Evolutionary conservation across 1,140 invertebrate genomes (phyloP), one percentile per base, ranked within the genome.

Genomic region (Planococcus citri): DNA sequence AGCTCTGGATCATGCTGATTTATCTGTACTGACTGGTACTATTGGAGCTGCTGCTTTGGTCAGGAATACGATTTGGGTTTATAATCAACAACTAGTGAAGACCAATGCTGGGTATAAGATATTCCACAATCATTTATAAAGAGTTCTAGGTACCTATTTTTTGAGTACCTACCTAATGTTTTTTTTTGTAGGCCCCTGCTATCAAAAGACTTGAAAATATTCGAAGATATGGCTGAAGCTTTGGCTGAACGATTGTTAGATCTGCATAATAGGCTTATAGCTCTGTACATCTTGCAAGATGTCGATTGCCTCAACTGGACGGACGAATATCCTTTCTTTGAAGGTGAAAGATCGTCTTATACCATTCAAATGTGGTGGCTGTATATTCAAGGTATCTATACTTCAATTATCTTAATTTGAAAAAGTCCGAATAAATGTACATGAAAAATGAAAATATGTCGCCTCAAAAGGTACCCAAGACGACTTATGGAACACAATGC

Each of bases 291-390:
- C 37, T 77, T 91, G 10, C 90, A 91, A 75, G 89, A 91, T 77
- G 84, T 86, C 0, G 86, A 88, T 57, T 88, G 86, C 10, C 78
- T 89, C 12, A 82, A 82, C 75, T 90, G 84, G 88, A 84, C 83
- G 73, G 83, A 78, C 71, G 76, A 77, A 4, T 83, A 82, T 70
- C 78, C 81, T 1, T 87, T 84, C 74, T 86, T 80, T 73, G 87
- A 88, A 76, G 85, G 82, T 9, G 87, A 89, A 73, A 77, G 86
- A 27, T 88, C 86, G 1, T 89, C 88, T 1, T 89, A 88, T 58
- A 84, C 86, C 3, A 82, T 91, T 64, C 89, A 90, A 76, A 91
- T 90, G 83, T 92, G 89, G 89, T 88, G 88, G 86, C 80, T 90
- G 2, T 91, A 91, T 74, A 89, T 92, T 85, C 83, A 89, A 80